Base-by-base conservation (phyloP, 2,888 invertebrate genomes). In the Conomelus anceps region DNA sequence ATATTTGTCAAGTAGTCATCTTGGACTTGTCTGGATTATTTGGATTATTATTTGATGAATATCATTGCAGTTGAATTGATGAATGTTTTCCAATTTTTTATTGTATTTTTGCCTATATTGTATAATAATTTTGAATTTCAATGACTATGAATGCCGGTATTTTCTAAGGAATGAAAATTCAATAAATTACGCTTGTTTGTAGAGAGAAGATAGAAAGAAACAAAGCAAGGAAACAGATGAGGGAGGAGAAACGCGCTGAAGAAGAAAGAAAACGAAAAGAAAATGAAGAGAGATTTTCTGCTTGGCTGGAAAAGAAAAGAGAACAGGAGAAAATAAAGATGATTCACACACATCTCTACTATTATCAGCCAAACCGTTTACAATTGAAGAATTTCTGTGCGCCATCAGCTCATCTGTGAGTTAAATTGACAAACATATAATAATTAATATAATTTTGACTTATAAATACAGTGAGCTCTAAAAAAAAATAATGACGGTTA, bases 241-340 rank as follows among this genome's bases (percentile, higher is more conserved):
- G 89, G 63, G 90, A 91, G 63, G 90, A 90, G 84, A 91, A 90
- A 88, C 88, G 89, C 85, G 89, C 89, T 41, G 91, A 92, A 88
- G 91, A 91, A 86, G 91, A 91, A 26, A 87, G 89, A 22, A 91
- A 91, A 24, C 90, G 91, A 26, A 91, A 91, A 87, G 91, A 92
- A 89, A 92, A 92, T 88, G 91, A 92, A 85, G 90, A 90, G 23
- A 91, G 90, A 88, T 92, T 92, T 88, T 90, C 90, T 22, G 91
- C 89, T 85, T 92, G 92, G 92, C 85, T 92, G 9, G 91, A 90
- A 9, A 91, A 91, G 24, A 92, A 92, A 88, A 91, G 90, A 24
- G 90, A 91, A 84, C 90, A 91, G 34, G 91, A 91, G 3, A 90
- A 91, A 17, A 89, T 89, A 84, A 91, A 91, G 88, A 90, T 90